Evolutionary conservation across 2,113 vertebrate genomes (phyloP).

Genomic region (Sialia sialis): DNA sequence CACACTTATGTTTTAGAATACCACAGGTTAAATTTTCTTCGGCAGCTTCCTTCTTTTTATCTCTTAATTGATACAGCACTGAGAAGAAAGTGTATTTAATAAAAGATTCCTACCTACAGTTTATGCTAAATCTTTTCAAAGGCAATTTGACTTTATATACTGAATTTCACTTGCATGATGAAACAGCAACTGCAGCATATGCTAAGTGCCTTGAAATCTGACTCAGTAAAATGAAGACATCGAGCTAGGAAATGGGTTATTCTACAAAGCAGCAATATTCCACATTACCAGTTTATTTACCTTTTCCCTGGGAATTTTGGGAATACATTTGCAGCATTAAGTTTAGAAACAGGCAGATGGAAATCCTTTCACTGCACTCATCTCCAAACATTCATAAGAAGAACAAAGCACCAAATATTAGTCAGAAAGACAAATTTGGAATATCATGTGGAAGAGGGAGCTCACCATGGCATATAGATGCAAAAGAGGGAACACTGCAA

Average conservation of each 20-base stretch:
- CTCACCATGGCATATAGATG: fast-evolving
- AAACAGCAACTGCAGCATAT: neutral
- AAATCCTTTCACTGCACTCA: neutral
- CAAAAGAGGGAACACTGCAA: neutral
- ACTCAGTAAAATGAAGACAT: neutral
- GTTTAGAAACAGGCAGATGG: neutral
- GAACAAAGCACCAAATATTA: neutral
- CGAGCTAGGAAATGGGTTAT: neutral
- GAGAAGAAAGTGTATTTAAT: neutral
- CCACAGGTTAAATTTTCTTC: neutral
- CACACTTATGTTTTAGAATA: neutral
- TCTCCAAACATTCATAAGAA: neutral
- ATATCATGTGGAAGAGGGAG: neutral
- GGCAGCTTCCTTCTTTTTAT: neutral
- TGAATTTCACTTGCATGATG: neutral
- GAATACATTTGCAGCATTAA: neutral
- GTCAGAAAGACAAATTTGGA: neutral
- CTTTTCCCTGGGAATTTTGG: neutral
- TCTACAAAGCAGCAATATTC: neutral
- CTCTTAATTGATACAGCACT: neutral
- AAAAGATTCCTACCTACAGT: neutral
- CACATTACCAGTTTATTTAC: neutral
- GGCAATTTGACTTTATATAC: neutral
- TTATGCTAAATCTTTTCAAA: slow-evolving; percentile 6
- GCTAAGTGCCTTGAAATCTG: neutral